phyloP scores from a whole-genome alignment of 2,113 vertebrate species.

The Petroica traversi region DNA sequence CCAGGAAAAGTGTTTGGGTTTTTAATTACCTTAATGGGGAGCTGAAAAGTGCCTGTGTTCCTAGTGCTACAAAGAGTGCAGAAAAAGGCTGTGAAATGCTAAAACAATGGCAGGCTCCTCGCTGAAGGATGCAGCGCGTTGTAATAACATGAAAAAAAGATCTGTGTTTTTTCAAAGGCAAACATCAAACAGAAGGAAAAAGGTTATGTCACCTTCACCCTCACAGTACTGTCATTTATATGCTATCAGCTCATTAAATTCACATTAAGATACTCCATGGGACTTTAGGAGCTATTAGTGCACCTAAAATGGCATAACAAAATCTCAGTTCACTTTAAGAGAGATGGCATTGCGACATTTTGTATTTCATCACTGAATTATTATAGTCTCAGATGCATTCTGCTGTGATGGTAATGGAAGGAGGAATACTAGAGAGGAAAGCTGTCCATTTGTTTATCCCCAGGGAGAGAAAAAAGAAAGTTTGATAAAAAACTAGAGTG shows the following conservation, averaged over 20 bases:
- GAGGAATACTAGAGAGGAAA: slow-evolving; percentile 77
- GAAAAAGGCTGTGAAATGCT: slow-evolving; percentile 58
- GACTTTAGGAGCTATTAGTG: slow-evolving; percentile 89
- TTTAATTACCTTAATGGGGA: slow-evolving; percentile 44
- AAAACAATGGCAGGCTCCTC: slow-evolving; percentile 68
- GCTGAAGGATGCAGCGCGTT: slow-evolving; percentile 68
- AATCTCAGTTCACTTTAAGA: slow-evolving; percentile 87
- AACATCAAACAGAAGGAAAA: slow-evolving; percentile 85
- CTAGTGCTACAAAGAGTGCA: slow-evolving; percentile 17
- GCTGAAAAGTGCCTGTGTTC: slow-evolving; percentile 23
- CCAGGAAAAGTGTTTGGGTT: slow-evolving; percentile 20
- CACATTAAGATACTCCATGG: slow-evolving; percentile 94
- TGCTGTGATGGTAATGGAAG: slow-evolving; percentile 90
- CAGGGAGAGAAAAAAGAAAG: slow-evolving; percentile 83
- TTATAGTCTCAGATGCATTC: slow-evolving; percentile 88
- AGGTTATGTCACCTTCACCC: slow-evolving; percentile 96
- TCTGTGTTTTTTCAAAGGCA: slow-evolving; percentile 82
- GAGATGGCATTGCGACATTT: slow-evolving; percentile 88
- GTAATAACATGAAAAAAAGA: slow-evolving; percentile 69
- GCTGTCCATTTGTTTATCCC: slow-evolving; percentile 91
- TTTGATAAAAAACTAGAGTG: slow-evolving; percentile 83
- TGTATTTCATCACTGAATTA: slow-evolving; percentile 92
- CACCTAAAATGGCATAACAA: slow-evolving; percentile 92
- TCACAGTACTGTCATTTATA: slow-evolving; percentile 88
- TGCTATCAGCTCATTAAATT: slow-evolving; percentile 97